Evolutionary conservation across 2,113 vertebrate species (phyloP).

Genomic region (Megalops atlanticus): DNA sequence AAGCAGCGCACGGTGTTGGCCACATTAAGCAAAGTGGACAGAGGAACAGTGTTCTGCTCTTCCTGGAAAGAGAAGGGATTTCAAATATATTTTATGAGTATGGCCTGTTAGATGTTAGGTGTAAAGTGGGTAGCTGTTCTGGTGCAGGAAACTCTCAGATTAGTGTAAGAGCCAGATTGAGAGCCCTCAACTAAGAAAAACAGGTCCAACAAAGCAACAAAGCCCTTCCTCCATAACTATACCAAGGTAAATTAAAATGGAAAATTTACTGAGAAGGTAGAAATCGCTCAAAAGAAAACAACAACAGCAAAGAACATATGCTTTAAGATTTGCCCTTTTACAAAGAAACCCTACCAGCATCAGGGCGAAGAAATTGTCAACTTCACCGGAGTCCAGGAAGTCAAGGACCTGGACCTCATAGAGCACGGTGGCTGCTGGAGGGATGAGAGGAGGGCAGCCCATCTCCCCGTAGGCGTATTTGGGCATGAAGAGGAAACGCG

Average conservation of each 20-base stretch:
- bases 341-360: slow-evolving; percentile 64
- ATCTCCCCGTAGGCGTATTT: slow-evolving; percentile 79
- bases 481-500: slow-evolving; percentile 79
- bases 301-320: neutral
- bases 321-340: neutral
- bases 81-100: neutral
- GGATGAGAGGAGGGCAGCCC: slow-evolving; percentile 87
- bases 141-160: neutral
- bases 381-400: slow-evolving; percentile 79
- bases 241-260: too few relatives aligned
- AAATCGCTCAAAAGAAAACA: neutral
- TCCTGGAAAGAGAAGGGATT: slow-evolving; percentile 66
- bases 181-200: neutral
- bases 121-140: neutral
- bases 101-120: neutral
- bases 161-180: neutral
- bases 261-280: too few relatives aligned
- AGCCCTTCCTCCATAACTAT: neutral
- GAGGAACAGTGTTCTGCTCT: slow-evolving; percentile 70
- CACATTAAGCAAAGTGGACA: slow-evolving; percentile 78
- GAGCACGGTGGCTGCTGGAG: slow-evolving; percentile 71
- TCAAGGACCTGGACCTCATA: slow-evolving; percentile 87
- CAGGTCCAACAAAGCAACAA: neutral
- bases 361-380: slow-evolving; percentile 76
- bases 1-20: slow-evolving; percentile 76